These are phyloP conservation scores for Hydrotaea cyrtoneurina DNA, from an alignment of 2,888 invertebrate genomes.

Conservation along the genomic window DNA sequence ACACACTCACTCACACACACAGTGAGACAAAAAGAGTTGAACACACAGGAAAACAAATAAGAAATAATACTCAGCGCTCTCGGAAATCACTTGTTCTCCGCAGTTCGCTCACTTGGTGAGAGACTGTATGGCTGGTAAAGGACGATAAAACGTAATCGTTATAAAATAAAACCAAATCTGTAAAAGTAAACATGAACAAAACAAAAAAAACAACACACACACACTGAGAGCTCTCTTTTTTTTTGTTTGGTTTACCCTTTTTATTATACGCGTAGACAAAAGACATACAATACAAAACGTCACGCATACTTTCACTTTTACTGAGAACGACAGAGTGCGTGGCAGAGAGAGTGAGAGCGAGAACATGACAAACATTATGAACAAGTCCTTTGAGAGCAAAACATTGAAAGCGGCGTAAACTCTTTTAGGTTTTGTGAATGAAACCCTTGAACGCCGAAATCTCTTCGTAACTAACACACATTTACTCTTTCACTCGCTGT, in stretches of 20 bases:
- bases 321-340: neutral
- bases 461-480: conserved; percentile 61
- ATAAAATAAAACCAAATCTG: neutral
- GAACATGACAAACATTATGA: neutral
- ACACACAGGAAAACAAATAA: neutral
- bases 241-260: conserved; percentile 58
- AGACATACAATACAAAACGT: conserved; percentile 44
- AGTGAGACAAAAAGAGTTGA: conserved; percentile 30
- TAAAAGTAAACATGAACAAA: neutral
- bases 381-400: conserved; percentile 29
- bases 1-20: conserved; percentile 41
- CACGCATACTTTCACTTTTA: conserved; percentile 62
- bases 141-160: neutral
- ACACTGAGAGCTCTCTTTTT: neutral
- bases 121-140: conserved; percentile 36
- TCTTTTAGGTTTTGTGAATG: conserved; percentile 31
- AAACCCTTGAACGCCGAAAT: neutral
- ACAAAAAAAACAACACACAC: conserved; percentile 19
- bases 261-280: conserved; percentile 43
- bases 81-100: neutral
- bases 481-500: conserved; percentile 72
- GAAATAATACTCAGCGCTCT: conserved; percentile 20
- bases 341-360: neutral
- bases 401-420: neutral
- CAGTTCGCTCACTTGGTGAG: neutral